Base-by-base conservation (phyloP, 2,113 vertebrate species). In the Melanocharis versteri region DNA sequence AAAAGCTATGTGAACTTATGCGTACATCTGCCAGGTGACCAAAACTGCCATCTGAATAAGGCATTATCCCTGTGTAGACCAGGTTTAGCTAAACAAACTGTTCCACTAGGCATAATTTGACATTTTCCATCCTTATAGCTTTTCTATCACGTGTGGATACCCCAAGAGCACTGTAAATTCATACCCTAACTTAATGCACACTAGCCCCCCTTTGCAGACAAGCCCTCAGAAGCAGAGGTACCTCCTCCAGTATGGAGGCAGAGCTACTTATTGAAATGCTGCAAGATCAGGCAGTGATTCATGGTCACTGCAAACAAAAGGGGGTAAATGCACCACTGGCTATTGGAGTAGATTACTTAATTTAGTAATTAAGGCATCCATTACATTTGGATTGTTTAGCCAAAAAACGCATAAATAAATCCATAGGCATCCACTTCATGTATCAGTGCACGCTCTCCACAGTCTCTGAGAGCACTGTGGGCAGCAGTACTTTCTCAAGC, bases 31-130 rank as follows among this genome's bases (percentile, higher is more conserved):
- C 75, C 81, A 72, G 73, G 73, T 91, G 77, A 96, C 65, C 54
- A 89, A 89, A 96, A 91, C 10, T 89, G 68, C 94, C 73, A 85
- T 94, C 89, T 95, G 95, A 96, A 96, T 83, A 94, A 89, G 33
- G 83, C 89, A 96, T 96, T 93, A 96, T 86, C 85, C 88, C 61
- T 72, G 81, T 37, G 79, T 80, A 93, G 73, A 84, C 60, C 57
- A 73, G 56, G 23, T 90, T 94, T 86, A 94, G 56, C 60, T 83
- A 94, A 94, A 92, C 79, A 86, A 87, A 64, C 56, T 20, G 45
- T 93, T 92, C 73, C 88, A 90, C 64, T 44, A 53, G 80, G 80
- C 76, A 68, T 87, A 89, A 92, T 92, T 94, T 88, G 90, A 93
- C 56, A 69, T 89, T 97, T 96, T 90, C 88, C 83, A 28, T 69